Percentiles rank a stretch among this genome's conserved stretches.
Evolutionary conservation across 2,797 vertebrate species (phyloP).

Genomic region (Echiichthys vipera): DNA sequence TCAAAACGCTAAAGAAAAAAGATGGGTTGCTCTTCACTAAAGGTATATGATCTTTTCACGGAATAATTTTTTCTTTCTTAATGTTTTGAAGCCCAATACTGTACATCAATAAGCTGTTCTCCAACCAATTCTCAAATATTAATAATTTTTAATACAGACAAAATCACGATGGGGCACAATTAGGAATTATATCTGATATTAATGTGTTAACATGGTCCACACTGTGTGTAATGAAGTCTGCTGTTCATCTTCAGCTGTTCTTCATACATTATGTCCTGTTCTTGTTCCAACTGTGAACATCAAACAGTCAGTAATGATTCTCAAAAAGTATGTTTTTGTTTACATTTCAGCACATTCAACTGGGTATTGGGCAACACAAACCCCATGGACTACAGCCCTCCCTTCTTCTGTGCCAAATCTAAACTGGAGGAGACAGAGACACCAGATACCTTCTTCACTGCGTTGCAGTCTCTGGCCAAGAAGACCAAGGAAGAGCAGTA

Average conservation of each 20-base stretch:
- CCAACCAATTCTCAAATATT: too few species aligned
- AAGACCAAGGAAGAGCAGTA: constrained; percentile 23
- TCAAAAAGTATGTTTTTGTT: neutral
- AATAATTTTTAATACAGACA: too few species aligned
- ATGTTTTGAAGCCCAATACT: neutral
- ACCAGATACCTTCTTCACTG: constrained; percentile 53
- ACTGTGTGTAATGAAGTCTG: neutral
- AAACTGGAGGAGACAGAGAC: constrained; percentile 44
- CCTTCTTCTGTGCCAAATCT: constrained; percentile 45
- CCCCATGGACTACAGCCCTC: constrained; percentile 61
- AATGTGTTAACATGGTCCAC: neutral
- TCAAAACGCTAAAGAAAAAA: neutral
- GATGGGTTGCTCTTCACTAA: too few species aligned
- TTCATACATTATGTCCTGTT: neutral
- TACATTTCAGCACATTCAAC: constrained; percentile 66
- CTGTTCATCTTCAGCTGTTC: neutral
- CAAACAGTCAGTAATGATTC: neutral
- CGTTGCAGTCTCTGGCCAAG: constrained; percentile 51
- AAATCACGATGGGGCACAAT: too few species aligned
- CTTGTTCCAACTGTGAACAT: neutral
- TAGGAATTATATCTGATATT: neutral
- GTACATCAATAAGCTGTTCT: neutral
- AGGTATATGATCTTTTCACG: too few species aligned
- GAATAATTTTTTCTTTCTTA: too few species aligned
- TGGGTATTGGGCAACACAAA: constrained; percentile 55